A percentile compares a stretch with the other conserved stretches of the same genome.
These are phyloP conservation scores for Periplaneta americana DNA, from an alignment of 1,140 invertebrate species.

Conservation along the genomic window DNA sequence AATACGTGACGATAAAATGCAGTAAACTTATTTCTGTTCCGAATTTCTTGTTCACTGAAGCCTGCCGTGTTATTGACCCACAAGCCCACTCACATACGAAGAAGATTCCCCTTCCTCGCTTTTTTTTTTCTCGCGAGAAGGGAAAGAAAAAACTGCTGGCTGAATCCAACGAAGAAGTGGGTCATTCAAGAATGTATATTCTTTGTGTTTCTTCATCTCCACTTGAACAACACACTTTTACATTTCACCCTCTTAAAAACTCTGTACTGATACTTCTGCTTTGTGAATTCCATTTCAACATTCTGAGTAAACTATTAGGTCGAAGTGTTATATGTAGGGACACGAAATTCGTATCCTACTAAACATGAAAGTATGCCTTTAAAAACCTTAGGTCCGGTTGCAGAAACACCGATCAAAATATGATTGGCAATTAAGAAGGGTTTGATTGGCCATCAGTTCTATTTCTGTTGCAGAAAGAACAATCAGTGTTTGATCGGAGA, in stretches of 20 bases:
- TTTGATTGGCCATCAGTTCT: too few species aligned
- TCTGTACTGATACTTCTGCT: background rate
- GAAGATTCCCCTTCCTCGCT: too few species aligned
- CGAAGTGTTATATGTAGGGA: too few species aligned
- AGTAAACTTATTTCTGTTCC: background rate
- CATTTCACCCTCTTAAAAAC: background rate
- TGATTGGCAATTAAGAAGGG: too few species aligned
- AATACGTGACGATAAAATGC: background rate
- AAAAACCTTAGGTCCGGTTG: too few species aligned
- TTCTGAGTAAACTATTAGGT: too few species aligned
- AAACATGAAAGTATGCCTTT: too few species aligned
- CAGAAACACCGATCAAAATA: too few species aligned
- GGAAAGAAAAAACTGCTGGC: background rate
- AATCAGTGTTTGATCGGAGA: too few species aligned
- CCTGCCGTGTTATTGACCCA: background rate
- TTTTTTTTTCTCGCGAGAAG: background rate
- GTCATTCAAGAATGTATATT: background rate
- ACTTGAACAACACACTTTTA: background rate
- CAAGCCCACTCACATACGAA: background rate
- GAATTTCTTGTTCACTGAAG: background rate
- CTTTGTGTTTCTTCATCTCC: background rate
- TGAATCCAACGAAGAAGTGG: background rate
- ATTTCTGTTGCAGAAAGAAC: too few species aligned
- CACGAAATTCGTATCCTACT: too few species aligned
- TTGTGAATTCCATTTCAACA: background rate